Evolutionary conservation across 2,797 vertebrate species (phyloP).

Genomic region (Microchirus variegatus): DNA sequence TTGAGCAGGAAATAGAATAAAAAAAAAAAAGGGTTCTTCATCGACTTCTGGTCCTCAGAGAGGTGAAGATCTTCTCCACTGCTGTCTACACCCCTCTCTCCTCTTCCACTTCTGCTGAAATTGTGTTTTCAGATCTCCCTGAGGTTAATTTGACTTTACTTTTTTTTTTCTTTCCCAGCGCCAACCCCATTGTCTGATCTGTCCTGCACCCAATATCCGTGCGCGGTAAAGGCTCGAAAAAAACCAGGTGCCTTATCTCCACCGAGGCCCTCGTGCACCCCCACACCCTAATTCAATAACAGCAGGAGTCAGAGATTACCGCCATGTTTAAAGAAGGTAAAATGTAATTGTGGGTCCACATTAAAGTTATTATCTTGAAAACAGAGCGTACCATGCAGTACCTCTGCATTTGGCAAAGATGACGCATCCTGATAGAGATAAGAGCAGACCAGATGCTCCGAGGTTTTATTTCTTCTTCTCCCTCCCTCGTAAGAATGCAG

Average conservation of each 20-base stretch:
- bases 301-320: conserved; percentile 80
- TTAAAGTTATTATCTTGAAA: conserved; percentile 85
- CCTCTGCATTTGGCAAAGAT: conserved; percentile 41
- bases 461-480: conserved; percentile 18
- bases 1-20: conserved; percentile 61
- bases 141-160: conserved; percentile 82
- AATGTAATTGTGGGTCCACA: conserved; percentile 80
- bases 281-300: conserved; percentile 79
- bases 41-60: conserved; percentile 35
- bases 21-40: conserved; percentile 55
- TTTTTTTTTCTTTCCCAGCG: too few species aligned
- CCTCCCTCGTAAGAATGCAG: conserved; percentile 51
- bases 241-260: conserved; percentile 68
- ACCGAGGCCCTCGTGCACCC: conserved; percentile 50
- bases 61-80: conserved; percentile 60
- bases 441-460: conserved; percentile 47
- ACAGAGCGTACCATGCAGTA: conserved; percentile 26
- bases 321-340: conserved; percentile 81
- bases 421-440: conserved; percentile 71
- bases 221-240: conserved; percentile 52
- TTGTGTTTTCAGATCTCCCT: conserved; percentile 57
- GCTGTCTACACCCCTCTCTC: conserved; percentile 39
- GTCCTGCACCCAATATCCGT: conserved; percentile 69
- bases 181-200: conserved; percentile 69
- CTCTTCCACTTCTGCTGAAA: conserved; percentile 44